phyloP scores from a whole-genome alignment of 1,140 invertebrate genomes.

The Heliothis subflexa region DNA sequence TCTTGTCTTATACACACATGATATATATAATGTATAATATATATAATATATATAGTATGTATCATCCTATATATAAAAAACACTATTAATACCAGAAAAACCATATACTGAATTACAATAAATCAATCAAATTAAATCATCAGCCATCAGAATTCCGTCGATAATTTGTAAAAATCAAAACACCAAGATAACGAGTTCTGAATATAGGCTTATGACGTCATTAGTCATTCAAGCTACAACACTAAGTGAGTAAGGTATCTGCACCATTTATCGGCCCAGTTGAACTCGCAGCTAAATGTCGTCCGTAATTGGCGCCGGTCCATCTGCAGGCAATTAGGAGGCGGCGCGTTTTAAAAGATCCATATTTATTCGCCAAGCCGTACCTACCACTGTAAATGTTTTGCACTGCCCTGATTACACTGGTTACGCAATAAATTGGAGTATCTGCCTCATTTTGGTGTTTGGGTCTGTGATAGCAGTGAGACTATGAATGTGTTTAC shows the following conservation, averaged over 20 bases:
- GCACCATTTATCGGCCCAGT: conserved; percentile 65
- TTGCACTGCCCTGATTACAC: conserved; percentile 51
- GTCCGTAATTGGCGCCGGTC: conserved; percentile 76
- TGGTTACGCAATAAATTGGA: conserved; percentile 51
- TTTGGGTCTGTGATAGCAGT: neutral
- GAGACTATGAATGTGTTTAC: no score
- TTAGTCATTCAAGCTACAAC: conserved; percentile 56
- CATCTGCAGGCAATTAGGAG: conserved; percentile 82
- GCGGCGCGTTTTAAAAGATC: conserved; percentile 76
- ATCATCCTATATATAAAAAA: no score
- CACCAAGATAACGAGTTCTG: neutral
- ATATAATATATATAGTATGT: no score
- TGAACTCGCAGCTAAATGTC: conserved; percentile 66
- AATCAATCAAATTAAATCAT: no score
- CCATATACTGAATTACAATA: no score
- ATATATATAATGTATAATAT: no score
- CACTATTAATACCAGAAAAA: no score
- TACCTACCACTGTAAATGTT: conserved; percentile 59
- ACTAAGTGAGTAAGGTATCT: conserved; percentile 56
- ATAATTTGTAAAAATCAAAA: neutral
- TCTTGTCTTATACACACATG: no score
- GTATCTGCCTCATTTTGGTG: conserved; percentile 34
- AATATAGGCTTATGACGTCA: conserved; percentile 51
- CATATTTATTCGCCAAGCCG: conserved; percentile 76
- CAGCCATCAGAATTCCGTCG: no score